Base-by-base conservation (phyloP, 1,140 invertebrate species). In the Drosophila mauritiana region DNA sequence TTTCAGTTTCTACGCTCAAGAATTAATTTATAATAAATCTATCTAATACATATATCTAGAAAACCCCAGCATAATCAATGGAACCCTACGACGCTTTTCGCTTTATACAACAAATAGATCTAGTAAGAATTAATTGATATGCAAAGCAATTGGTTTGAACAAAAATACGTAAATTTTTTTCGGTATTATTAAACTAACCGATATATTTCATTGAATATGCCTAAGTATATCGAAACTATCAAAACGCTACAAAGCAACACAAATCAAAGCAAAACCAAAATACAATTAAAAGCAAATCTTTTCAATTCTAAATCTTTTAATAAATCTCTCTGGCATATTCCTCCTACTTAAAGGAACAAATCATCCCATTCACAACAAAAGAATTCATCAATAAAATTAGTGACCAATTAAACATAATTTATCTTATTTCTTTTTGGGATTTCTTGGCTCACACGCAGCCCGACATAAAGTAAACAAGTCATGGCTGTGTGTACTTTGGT, bases 41-140 rank as follows among this genome's bases (percentile, higher is more conserved):
- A 63, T 15, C 39, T 72, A 76, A 39, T 42, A 54, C 36, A 53
- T 55, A 56, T 54, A 85, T 34, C 36, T 78, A 80, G 65, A 40
- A 46, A 45, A 52, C 76, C 37, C 65, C 56, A 75, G 78, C 83
- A 82, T 82, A 88, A 86, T 82, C 83, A 88, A 82, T 78, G 64
- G 64, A 45, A 78, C 56, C 59, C 51, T 72, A 62, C 25, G 43
- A 75, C 69, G 83, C 83, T 88, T 88, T 83, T 58, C 62, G 78
- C 83, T 82, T 72, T 78, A 55, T 58, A 75, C 59, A 57, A 70
- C 53, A 80, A 81, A 70, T 69, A 86, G 62, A 42, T 72, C 34
- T 77, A 84, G 55, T 51, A 27, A 55, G 46, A 17, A 39, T 61
- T 63, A 15, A 69, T 81, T 67, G 27, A 78, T 65, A 57, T 78